phyloP scores from a whole-genome alignment of 2,797 vertebrate genomes.

The Darevskia mixta region DNA sequence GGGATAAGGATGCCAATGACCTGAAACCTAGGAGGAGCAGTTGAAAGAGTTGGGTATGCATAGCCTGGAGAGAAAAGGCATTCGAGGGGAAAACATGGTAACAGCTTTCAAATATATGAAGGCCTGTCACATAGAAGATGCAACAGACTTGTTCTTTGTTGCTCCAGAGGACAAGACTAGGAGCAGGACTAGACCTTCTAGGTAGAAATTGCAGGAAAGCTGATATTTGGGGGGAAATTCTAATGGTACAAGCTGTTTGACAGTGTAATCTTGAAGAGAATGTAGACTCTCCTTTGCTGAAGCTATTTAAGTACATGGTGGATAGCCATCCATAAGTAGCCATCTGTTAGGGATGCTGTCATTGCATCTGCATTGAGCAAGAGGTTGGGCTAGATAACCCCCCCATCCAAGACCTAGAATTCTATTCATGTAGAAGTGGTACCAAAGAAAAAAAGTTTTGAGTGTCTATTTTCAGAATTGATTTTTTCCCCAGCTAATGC shows the following conservation, averaged over 20 bases:
- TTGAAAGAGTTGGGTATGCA: neutral
- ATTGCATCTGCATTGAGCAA: neutral
- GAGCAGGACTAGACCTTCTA: neutral
- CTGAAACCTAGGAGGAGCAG: neutral
- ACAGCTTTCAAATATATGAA: neutral
- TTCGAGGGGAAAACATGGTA: neutral
- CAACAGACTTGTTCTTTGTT: neutral
- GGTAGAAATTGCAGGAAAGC: neutral
- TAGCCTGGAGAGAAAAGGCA: neutral
- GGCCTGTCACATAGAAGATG: neutral
- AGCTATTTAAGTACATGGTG: neutral
- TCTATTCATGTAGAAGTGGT: neutral
- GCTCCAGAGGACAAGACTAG: neutral
- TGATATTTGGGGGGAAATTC: neutral
- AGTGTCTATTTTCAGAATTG: constrained; percentile 5
- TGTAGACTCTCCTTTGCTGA: too few species aligned
- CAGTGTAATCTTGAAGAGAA: neutral
- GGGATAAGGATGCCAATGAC: neutral
- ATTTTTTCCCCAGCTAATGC: neutral
- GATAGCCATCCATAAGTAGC: neutral
- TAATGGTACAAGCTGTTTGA: neutral
- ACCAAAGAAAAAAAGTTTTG: neutral
- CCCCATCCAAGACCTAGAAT: neutral
- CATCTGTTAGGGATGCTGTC: neutral
- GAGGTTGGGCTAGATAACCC: neutral